phyloP scores from a whole-genome alignment of 2,888 invertebrate genomes.

The Pachymerium ferrugineum region DNA sequence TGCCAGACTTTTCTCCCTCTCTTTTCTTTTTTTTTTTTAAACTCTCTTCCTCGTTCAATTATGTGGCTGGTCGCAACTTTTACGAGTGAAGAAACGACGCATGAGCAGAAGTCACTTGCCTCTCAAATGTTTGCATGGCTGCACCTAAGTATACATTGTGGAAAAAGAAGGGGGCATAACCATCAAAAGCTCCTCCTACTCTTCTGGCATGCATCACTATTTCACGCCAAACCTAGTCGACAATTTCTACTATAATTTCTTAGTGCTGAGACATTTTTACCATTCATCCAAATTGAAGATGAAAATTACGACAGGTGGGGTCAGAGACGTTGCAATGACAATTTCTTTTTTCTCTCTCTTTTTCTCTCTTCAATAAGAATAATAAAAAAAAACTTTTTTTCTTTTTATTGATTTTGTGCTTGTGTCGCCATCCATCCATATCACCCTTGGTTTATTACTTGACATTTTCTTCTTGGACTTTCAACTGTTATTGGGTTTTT shows the following conservation, averaged over 20 bases:
- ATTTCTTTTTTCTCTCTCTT: background rate
- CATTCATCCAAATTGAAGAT: slow-evolving; percentile 3
- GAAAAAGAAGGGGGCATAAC: slow-evolving; percentile 17
- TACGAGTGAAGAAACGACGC: slow-evolving; percentile 14
- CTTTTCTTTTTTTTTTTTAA: slow-evolving; percentile 13
- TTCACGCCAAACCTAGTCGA: slow-evolving; percentile 9
- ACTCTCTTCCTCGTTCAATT: background rate
- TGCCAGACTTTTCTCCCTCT: slow-evolving; percentile 1
- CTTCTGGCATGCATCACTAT: background rate
- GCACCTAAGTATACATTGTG: slow-evolving; percentile 18
- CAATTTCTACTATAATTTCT: background rate
- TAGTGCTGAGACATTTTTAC: background rate
- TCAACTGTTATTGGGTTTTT: background rate
- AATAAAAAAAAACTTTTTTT: too few relatives aligned
- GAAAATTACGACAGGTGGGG: slow-evolving; percentile 17
- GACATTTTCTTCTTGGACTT: slow-evolving; percentile 15
- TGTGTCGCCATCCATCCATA: slow-evolving; percentile 3
- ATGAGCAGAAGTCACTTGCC: slow-evolving; percentile 17
- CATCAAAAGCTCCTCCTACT: background rate
- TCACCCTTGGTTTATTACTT: slow-evolving; percentile 15
- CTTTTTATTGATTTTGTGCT: background rate
- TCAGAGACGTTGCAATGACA: background rate
- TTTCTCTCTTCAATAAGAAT: too few relatives aligned
- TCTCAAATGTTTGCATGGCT: slow-evolving; percentile 18
- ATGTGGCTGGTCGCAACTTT: slow-evolving; percentile 17